A percentile compares a stretch with the other conserved stretches of the same genome.
Evolutionary conservation across 1,140 invertebrate genomes (phyloP).

Genomic region (Diprion similis): DNA sequence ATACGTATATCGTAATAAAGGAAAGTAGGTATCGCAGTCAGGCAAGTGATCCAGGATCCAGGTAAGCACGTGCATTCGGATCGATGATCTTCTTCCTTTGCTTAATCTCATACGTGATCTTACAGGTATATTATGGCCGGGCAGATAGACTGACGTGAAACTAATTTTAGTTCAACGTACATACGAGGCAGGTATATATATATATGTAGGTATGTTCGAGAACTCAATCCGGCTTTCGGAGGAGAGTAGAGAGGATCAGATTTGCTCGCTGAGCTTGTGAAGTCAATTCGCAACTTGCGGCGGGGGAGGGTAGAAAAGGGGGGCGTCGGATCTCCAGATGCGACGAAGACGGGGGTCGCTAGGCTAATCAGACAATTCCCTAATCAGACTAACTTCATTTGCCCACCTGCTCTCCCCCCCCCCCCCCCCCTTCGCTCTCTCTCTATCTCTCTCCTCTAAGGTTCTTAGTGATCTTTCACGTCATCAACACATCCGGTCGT

Average conservation of each 20-base stretch:
- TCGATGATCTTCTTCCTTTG: background rate
- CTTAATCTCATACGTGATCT: background rate
- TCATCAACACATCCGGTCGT: too few species aligned
- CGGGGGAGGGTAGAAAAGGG: background rate
- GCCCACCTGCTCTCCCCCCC: conserved; percentile 5
- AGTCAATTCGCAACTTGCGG: too few species aligned
- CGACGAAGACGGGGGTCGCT: conserved; percentile 8
- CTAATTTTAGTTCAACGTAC: background rate
- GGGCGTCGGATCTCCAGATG: background rate
- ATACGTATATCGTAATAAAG: too few species aligned
- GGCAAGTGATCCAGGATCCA: too few species aligned
- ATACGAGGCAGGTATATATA: background rate
- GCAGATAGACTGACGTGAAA: background rate
- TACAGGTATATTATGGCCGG: background rate
- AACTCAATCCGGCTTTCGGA: background rate
- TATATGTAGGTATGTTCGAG: conserved; percentile 2
- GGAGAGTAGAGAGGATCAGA: background rate
- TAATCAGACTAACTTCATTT: conserved; percentile 42
- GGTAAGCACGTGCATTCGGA: background rate
- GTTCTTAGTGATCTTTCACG: background rate
- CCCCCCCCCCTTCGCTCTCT: conserved; percentile 5
- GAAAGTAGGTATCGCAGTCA: too few species aligned
- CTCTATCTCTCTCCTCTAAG: background rate
- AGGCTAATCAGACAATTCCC: conserved; percentile 42
- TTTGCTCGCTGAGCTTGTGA: too few species aligned